These are phyloP conservation scores for Lophotis ruficrista DNA, from an alignment of 2,113 vertebrate species.

Conservation along the genomic window DNA sequence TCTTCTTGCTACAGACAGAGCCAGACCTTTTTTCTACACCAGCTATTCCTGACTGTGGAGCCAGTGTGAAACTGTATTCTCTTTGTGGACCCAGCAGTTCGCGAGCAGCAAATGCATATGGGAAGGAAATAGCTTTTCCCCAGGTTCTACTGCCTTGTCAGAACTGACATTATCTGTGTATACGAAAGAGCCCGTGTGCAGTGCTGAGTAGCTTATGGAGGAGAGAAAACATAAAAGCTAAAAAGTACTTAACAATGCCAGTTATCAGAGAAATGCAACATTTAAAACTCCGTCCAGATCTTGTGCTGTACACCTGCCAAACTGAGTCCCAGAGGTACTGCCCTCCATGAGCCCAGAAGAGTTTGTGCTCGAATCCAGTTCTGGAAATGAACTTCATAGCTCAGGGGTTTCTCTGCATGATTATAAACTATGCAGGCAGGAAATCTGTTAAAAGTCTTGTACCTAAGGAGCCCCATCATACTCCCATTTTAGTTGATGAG, in stretches of 20 bases:
- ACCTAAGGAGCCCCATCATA: not conserved
- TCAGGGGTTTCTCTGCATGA: not conserved
- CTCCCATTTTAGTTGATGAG: not conserved
- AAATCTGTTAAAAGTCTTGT: not conserved
- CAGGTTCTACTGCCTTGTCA: not conserved
- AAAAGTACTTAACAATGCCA: not conserved
- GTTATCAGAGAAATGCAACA: not conserved
- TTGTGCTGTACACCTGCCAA: not conserved
- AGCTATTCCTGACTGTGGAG: not conserved
- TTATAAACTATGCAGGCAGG: not conserved
- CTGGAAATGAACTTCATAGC: not conserved
- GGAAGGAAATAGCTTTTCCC: not conserved
- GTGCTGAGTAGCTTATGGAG: not conserved
- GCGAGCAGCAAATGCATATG: not conserved
- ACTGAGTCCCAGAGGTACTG: not conserved
- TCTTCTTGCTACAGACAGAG: not conserved
- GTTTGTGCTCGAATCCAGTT: not conserved
- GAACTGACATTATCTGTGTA: not conserved
- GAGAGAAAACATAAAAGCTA: not conserved
- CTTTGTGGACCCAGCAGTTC: not conserved
- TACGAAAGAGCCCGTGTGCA: not conserved
- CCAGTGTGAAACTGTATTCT: not conserved
- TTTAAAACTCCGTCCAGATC: not conserved
- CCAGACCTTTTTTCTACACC: not conserved
- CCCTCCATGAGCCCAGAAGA: not conserved